Evolutionary conservation across 2,113 vertebrate species (phyloP), one percentile per base, ranked within the genome.

Genomic region (Lathamus discolor): DNA sequence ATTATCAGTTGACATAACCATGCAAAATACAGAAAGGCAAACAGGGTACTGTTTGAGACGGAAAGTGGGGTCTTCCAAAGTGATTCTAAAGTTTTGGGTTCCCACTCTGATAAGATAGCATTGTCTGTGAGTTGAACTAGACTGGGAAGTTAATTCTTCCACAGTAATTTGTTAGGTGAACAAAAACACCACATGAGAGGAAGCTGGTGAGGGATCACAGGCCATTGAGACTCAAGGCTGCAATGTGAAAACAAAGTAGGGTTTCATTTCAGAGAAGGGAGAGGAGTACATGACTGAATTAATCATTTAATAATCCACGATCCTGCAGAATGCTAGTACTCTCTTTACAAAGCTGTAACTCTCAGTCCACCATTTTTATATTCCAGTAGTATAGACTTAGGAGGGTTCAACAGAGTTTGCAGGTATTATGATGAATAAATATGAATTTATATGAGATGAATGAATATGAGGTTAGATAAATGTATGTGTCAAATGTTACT

Each of bases 321-420:
- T 61, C 25, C 51, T 72, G 20, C 14, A 83, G 43, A 88, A 64
- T 28, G 18, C 16, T 70, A 44, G 8, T 11, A 33, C 17, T 51
- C n/a, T 76, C 37, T 81, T 78, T 70, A 52, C 24, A 81, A 51
- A 88, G 16, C 17, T 89, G 35, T 51, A 52, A 10, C 41, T 78
- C 55, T 68, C 16, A 83, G 11, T 63, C 46, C 22, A 67, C 19
- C 6, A 24, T 46, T 66, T 74, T 63, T 31, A 29, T 54, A 25
- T 16, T 10, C 3, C 23, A 55, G 4, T 69, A 54, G 18, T 67
- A 7, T 17, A 80, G 24, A 13, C 18, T 28, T 72, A 25, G 27
- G 9, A 44, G 3, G 27, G 3, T 61, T 85, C 28, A 79, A 23
- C 12, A 49, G 8, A 28, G 2, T 0, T 70, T 39, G 18, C 0